Conservation (phyloP, 2,797 vertebrate species). For the Chelon labrosus region DNA sequence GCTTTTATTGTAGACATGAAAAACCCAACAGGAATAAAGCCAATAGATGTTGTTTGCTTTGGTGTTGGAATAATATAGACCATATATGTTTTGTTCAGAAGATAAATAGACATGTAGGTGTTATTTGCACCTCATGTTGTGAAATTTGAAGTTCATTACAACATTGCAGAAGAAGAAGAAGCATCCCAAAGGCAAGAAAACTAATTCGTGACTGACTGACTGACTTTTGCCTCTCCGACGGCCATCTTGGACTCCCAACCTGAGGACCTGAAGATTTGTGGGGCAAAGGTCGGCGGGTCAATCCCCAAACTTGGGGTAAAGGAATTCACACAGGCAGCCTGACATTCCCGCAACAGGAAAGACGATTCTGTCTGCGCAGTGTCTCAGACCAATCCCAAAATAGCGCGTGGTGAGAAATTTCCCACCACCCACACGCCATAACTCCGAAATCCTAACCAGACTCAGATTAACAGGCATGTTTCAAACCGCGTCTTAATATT, state of each 20-base stretch:
- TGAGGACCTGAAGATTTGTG: slow-evolving; percentile 74
- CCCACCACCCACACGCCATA: slow-evolving; percentile 61
- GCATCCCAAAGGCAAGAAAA: slow-evolving; percentile 2
- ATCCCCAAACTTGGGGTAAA: slow-evolving; percentile 71
- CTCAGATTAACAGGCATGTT: slow-evolving; percentile 23
- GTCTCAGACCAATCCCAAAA: slow-evolving; percentile 75
- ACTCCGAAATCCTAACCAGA: slow-evolving; percentile 57
- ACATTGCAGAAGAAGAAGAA: slow-evolving; percentile 25
- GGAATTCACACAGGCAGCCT: slow-evolving; percentile 74
- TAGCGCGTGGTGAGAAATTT: slow-evolving; percentile 72
- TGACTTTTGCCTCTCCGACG: slow-evolving; percentile 53
- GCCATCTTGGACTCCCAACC: slow-evolving; percentile 61
- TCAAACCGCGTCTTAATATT: slow-evolving; percentile 35
- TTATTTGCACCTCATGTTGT: background rate
- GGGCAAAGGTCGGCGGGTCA: slow-evolving; percentile 75
- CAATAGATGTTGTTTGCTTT: background rate
- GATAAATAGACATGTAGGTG: background rate
- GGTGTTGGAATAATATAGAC: background rate
- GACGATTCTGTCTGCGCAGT: slow-evolving; percentile 75
- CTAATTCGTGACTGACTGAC: slow-evolving; percentile 45
- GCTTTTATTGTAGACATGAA: background rate
- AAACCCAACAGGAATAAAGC: background rate
- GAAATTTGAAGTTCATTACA: background rate
- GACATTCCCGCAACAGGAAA: slow-evolving; percentile 77
- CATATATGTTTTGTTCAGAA: background rate